phyloP scores from a whole-genome alignment of 2,797 vertebrate genomes.

The Liasis olivaceus region DNA sequence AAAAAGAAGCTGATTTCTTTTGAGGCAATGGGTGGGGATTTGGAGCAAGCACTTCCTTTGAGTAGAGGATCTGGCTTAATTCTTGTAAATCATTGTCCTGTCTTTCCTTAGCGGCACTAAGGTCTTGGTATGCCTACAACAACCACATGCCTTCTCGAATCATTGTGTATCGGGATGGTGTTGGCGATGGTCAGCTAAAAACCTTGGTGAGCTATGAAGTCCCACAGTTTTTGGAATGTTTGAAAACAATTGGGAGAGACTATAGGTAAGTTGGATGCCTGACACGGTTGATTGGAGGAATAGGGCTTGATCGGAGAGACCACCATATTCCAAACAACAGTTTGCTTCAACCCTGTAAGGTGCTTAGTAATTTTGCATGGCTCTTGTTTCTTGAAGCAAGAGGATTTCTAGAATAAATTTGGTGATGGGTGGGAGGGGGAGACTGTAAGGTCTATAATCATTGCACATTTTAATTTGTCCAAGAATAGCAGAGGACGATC shows the following conservation, averaged over 20 bases:
- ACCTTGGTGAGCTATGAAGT: conserved; percentile 90
- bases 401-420: background rate
- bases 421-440: background rate
- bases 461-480: background rate
- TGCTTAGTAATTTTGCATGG: background rate
- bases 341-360: background rate
- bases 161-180: conserved; percentile 93
- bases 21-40: background rate
- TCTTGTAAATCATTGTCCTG: background rate
- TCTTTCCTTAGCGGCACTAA: conserved; percentile 80
- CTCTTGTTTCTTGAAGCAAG: background rate
- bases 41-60: background rate
- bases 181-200: conserved; percentile 92
- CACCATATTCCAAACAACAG: background rate
- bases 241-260: conserved; percentile 81
- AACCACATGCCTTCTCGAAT: conserved; percentile 87
- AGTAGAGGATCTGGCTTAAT: background rate
- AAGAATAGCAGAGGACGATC: no score
- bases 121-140: conserved; percentile 84
- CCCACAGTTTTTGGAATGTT: conserved; percentile 86
- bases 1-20: background rate
- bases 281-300: background rate
- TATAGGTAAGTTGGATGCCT: conserved; percentile 79
- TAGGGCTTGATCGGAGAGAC: background rate
- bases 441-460: background rate